These are phyloP conservation scores for Rissa tridactyla DNA, from an alignment of 2,113 vertebrate genomes.

Conservation along the genomic window DNA sequence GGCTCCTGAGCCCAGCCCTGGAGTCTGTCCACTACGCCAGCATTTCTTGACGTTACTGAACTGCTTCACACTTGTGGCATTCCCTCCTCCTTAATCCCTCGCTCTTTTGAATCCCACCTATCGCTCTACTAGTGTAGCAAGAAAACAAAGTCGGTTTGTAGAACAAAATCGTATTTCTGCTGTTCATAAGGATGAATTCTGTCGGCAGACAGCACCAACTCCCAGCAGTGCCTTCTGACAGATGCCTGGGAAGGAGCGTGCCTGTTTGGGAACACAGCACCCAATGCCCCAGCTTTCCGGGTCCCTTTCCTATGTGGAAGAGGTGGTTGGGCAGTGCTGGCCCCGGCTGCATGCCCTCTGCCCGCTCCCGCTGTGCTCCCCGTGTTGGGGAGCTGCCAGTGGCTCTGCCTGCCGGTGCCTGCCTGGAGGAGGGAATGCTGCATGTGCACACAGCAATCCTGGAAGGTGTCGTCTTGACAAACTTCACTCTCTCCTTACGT, in stretches of 20 bases:
- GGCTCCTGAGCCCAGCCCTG: neutral
- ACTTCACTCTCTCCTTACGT: neutral
- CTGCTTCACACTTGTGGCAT: neutral
- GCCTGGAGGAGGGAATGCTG: neutral
- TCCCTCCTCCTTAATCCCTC: neutral
- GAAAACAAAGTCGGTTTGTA: neutral
- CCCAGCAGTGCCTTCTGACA: rapidly evolving
- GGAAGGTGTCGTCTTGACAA: neutral
- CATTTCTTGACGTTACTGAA: neutral
- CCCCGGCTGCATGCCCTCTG: neutral
- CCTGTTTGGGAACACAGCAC: neutral
- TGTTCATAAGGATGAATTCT: neutral
- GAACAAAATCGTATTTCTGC: neutral
- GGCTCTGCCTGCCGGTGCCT: neutral
- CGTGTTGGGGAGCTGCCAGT: neutral
- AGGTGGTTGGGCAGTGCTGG: neutral
- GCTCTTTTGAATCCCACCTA: neutral
- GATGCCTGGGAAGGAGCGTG: rapidly evolving
- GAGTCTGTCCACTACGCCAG: neutral
- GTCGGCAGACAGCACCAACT: rapidly evolving
- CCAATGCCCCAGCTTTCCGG: rapidly evolving
- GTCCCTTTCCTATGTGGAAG: neutral
- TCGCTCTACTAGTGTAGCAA: neutral
- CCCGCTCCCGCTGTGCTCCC: rapidly evolving
- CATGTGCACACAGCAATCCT: rapidly evolving